phyloP scores from a whole-genome alignment of 2,797 vertebrate species.

The Sebastes itinus region DNA sequence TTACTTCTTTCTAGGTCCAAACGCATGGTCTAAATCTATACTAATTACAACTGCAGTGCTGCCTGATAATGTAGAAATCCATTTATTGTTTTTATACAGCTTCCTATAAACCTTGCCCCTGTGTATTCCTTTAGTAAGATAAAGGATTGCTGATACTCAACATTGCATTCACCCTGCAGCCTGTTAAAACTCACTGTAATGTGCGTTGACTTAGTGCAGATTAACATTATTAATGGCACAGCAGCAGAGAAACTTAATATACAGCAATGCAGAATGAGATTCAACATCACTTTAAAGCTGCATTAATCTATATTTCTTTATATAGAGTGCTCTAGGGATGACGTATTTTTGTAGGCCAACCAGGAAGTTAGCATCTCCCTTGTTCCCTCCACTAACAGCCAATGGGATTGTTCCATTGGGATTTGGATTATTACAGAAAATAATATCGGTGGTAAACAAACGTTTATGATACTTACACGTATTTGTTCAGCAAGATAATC shows the following conservation, averaged over 20 bases:
- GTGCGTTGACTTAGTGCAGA: neutral
- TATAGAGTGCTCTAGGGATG: no score
- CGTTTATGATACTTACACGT: no score
- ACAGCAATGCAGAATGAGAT: no score
- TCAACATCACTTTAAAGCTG: neutral
- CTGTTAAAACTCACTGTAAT: slow-evolving; percentile 13
- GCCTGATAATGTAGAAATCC: neutral
- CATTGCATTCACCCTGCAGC: neutral
- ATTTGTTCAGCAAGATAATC: no score
- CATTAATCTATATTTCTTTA: neutral
- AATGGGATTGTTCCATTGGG: no score
- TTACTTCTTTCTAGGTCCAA: neutral
- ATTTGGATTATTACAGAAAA: no score
- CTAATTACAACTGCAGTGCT: neutral
- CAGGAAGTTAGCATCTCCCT: no score
- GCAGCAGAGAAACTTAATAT: neutral
- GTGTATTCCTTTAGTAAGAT: neutral
- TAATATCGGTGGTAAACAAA: no score
- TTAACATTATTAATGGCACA: neutral
- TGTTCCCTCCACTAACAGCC: no score
- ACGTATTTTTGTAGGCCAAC: no score
- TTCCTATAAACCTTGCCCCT: neutral
- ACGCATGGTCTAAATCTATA: neutral
- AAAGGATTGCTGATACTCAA: neutral
- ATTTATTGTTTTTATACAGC: neutral